phyloP scores from a whole-genome alignment of 64 coral and sea anemone genomes.

The Montipora cactus region DNA sequence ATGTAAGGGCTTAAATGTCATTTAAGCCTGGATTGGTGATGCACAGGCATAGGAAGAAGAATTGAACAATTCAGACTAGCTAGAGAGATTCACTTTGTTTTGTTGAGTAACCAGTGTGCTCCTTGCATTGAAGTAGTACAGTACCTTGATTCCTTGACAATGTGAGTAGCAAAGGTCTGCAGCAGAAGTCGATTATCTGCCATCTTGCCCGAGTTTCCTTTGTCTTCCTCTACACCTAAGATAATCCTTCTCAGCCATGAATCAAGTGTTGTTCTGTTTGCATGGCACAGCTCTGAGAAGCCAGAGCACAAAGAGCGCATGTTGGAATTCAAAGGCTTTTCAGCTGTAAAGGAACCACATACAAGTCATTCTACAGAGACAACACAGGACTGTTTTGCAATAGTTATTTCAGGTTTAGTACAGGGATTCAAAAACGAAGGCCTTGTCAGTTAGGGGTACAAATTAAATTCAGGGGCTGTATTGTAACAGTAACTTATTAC shows the following conservation, averaged over 20 bases:
- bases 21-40: too few relatives aligned
- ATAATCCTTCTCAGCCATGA: constrained; percentile 93
- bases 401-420: too few relatives aligned
- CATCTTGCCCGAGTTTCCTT: constrained; percentile 99
- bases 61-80: too few relatives aligned
- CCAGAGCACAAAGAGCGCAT: constrained; percentile 58
- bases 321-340: constrained; percentile 80
- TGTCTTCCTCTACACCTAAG: constrained; percentile 86
- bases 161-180: constrained; percentile 82
- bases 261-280: constrained; percentile 44
- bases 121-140: background rate
- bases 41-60: too few relatives aligned
- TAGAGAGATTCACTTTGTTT: too few relatives aligned
- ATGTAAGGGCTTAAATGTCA: too few relatives aligned
- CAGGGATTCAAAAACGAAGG: too few relatives aligned
- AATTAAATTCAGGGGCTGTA: too few relatives aligned
- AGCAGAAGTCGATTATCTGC: constrained; percentile 96
- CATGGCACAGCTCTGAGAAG: constrained; percentile 62
- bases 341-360: constrained; percentile 41
- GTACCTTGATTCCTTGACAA: constrained; percentile 90
- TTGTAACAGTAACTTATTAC: too few relatives aligned
- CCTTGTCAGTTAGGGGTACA: too few relatives aligned
- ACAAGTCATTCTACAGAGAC: background rate
- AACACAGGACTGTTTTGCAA: too few relatives aligned
- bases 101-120: too few relatives aligned